Percentiles rank a stretch among this genome's conserved stretches.
phyloP scores from a whole-genome alignment of 2,113 vertebrate species.

The Microcebus tavaratra region DNA sequence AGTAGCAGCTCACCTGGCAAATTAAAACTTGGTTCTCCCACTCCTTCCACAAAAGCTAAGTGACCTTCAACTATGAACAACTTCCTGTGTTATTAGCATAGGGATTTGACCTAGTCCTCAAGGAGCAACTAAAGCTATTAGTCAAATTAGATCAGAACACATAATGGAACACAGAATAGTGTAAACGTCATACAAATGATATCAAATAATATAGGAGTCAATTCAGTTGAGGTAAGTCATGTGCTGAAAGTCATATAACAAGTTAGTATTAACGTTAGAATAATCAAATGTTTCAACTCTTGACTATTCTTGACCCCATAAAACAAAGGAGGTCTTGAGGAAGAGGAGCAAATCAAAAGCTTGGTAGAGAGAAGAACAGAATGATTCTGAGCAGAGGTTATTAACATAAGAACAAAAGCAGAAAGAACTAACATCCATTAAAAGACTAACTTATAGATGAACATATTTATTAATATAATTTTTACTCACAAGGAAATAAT shows the following conservation, averaged over 20 bases:
- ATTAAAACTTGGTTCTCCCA: constrained; percentile 5
- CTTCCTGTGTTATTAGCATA: neutral
- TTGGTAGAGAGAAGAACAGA: neutral
- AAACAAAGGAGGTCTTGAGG: neutral
- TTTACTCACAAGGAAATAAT: neutral
- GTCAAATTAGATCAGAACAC: constrained; percentile 34
- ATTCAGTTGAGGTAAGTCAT: constrained; percentile 15
- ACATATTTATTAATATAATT: neutral
- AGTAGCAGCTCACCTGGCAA: neutral
- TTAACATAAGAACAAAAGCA: neutral
- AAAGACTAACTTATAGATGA: neutral
- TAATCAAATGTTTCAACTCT: constrained; percentile 12
- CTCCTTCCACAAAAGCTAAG: constrained; percentile 11
- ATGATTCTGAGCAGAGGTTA: neutral
- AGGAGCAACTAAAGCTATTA: constrained; percentile 9
- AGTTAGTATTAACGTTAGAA: neutral
- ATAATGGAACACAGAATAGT: neutral
- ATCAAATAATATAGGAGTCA: constrained; percentile 50
- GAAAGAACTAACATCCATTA: neutral
- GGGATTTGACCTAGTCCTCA: neutral
- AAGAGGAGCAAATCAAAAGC: neutral
- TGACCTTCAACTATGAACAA: neutral
- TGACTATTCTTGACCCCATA: neutral
- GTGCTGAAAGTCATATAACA: constrained; percentile 37
- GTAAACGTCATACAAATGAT: constrained; percentile 20